These are phyloP conservation scores for Scaptodrosophila latifasciaeformis DNA, from an alignment of 2,888 invertebrate genomes.

Conservation along the genomic window DNA sequence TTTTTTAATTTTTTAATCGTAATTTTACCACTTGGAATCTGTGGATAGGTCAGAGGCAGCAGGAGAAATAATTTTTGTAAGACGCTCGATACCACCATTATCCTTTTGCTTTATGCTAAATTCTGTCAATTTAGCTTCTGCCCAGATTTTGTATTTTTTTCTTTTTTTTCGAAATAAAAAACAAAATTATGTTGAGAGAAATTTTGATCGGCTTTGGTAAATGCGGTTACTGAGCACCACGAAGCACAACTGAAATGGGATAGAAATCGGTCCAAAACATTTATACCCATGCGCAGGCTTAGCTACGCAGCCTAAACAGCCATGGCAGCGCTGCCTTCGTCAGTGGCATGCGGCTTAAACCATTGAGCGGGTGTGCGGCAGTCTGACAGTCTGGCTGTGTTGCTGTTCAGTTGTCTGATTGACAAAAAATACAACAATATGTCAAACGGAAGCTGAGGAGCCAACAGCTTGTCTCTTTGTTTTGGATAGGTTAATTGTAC, in stretches of 20 bases:
- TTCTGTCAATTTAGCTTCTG: background rate
- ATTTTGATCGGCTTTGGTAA: background rate
- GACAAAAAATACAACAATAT: too few species aligned
- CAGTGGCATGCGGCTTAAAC: too few species aligned
- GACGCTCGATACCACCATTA: constrained; percentile 28
- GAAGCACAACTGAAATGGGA: constrained; percentile 38
- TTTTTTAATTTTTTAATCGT: background rate
- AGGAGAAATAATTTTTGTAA: constrained; percentile 47
- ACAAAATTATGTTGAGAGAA: background rate
- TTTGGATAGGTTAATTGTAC: too few species aligned
- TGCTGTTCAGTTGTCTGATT: too few species aligned
- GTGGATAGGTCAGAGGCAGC: constrained; percentile 46
- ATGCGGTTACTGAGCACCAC: constrained; percentile 19
- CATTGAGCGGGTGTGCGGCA: too few species aligned
- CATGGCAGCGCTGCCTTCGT: too few species aligned
- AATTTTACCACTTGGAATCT: constrained; percentile 11
- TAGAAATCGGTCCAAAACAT: constrained; percentile 29
- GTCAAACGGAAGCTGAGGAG: too few species aligned
- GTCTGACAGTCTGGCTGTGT: too few species aligned
- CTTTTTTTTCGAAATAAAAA: background rate
- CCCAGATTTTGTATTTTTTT: background rate
- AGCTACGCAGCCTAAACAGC: background rate
- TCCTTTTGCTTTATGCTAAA: background rate
- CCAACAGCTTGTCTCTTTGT: too few species aligned
- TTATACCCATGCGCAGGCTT: constrained; percentile 32